A percentile compares a stretch with the other conserved stretches of the same genome.
These are phyloP conservation scores for Clanis bilineata DNA, from an alignment of 2,888 invertebrate genomes.

Conservation along the genomic window DNA sequence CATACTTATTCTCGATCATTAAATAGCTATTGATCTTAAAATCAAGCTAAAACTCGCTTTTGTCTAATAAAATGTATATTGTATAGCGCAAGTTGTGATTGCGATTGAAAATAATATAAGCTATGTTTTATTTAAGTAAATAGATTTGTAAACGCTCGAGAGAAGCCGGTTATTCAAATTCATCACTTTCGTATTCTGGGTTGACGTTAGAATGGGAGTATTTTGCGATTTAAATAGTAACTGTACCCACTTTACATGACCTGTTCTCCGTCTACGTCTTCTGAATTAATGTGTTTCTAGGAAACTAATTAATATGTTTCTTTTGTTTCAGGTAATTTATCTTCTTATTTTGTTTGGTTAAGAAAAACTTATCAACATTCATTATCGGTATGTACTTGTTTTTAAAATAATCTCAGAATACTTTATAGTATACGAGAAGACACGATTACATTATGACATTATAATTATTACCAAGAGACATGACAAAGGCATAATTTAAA, in stretches of 20 bases:
- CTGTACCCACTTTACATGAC: constrained; percentile 44
- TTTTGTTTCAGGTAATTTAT: constrained; percentile 51
- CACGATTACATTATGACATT: neutral
- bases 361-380: neutral
- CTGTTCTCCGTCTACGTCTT: constrained; percentile 50
- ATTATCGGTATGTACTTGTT: neutral
- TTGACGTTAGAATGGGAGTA: constrained; percentile 38
- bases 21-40: constrained; percentile 8
- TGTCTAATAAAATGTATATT: neutral
- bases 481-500: constrained; percentile 7
- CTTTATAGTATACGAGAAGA: neutral
- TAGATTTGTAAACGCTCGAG: constrained; percentile 9
- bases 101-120: neutral
- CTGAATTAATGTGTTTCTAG: constrained; percentile 54
- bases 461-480: neutral
- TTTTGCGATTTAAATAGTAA: constrained; percentile 61
- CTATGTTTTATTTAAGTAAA: constrained; percentile 9
- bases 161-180: constrained; percentile 35
- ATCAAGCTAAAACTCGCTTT: neutral
- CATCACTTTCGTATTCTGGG: constrained; percentile 49
- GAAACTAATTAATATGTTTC: constrained; percentile 24
- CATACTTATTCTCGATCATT: constrained; percentile 1
- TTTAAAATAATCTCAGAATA: neutral
- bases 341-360: neutral
- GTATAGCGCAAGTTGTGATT: neutral